Evolutionary conservation across 1,140 invertebrate species (phyloP).

Genomic region (Caenorhabditis remanei): DNA sequence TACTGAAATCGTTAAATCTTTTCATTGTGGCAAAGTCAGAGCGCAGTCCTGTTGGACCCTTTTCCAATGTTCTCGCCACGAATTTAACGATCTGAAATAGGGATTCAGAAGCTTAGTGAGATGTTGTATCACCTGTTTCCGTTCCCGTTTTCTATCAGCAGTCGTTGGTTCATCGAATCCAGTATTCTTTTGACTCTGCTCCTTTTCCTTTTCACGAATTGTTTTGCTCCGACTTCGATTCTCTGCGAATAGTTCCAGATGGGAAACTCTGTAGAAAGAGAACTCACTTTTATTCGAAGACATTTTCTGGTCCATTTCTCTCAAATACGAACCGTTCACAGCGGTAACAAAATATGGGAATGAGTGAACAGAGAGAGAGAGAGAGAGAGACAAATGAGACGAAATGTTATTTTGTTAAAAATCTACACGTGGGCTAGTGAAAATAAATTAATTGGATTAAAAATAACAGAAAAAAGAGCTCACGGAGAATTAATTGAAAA

Average conservation of each 20-base stretch:
- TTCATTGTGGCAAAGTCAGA: slow-evolving; percentile 1
- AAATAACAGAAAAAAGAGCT: too few relatives aligned
- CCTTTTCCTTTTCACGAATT: background rate
- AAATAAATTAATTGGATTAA: too few relatives aligned
- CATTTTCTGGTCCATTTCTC: too few relatives aligned
- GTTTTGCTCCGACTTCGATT: background rate
- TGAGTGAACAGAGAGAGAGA: too few relatives aligned
- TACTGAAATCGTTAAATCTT: slow-evolving; percentile 7
- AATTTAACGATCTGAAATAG: slow-evolving; percentile 20
- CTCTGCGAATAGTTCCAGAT: background rate
- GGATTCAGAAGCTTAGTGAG: background rate
- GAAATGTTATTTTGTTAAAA: too few relatives aligned
- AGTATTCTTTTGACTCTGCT: background rate
- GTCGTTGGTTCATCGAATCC: background rate
- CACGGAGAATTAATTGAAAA: too few relatives aligned
- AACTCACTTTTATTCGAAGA: too few relatives aligned
- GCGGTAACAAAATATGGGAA: too few relatives aligned
- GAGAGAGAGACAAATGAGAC: too few relatives aligned
- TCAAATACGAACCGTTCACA: too few relatives aligned
- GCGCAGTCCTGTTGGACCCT: background rate
- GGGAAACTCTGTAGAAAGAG: too few relatives aligned
- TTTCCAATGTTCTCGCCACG: background rate
- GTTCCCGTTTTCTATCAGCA: background rate
- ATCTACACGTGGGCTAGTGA: too few relatives aligned
- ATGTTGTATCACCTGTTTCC: background rate